Conservation (phyloP, 2,797 vertebrate genomes). For the Hyperoplus lanceolatus region DNA sequence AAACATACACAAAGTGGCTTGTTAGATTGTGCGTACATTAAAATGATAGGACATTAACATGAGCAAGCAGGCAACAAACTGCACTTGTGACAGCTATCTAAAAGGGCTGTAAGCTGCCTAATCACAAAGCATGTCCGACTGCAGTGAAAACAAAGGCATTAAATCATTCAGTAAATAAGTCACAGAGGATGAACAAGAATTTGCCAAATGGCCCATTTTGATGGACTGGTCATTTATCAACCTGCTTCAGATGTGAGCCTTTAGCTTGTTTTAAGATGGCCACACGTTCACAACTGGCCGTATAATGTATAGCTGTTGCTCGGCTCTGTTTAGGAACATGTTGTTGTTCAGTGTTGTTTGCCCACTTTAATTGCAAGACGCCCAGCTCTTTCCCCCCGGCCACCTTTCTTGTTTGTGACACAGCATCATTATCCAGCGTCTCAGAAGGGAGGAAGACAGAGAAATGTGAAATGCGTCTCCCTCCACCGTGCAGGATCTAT, state of each 20-base stretch:
- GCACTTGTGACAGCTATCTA: conserved; percentile 18
- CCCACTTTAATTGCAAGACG: conserved; percentile 76
- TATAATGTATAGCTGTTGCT: conserved; percentile 34
- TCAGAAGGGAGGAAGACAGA: conserved; percentile 19
- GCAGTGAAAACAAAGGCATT: conserved; percentile 24
- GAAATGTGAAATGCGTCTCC: conserved; percentile 33
- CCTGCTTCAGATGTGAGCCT: conserved; percentile 20
- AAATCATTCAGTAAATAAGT: conserved; percentile 61
- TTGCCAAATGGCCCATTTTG: conserved; percentile 50
- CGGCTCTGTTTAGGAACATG: conserved; percentile 42
- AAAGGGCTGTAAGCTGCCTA: conserved; percentile 36
- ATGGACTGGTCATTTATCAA: conserved; percentile 43
- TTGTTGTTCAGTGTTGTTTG: conserved; percentile 61
- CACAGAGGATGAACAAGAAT: conserved; percentile 58
- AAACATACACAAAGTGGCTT: conserved; percentile 37
- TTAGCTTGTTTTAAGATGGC: conserved; percentile 26
- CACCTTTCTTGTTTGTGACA: conserved; percentile 72
- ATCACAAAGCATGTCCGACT: conserved; percentile 13
- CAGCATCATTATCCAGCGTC: conserved; percentile 76
- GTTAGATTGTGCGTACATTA: conserved; percentile 46
- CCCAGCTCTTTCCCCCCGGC: conserved; percentile 70
- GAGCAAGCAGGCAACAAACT: not conserved
- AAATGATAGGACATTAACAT: conserved; percentile 43
- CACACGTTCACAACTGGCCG: not conserved
- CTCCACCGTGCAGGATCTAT: conserved; percentile 59